phyloP scores from a whole-genome alignment of 2,113 vertebrate genomes.

The Egretta garzetta region DNA sequence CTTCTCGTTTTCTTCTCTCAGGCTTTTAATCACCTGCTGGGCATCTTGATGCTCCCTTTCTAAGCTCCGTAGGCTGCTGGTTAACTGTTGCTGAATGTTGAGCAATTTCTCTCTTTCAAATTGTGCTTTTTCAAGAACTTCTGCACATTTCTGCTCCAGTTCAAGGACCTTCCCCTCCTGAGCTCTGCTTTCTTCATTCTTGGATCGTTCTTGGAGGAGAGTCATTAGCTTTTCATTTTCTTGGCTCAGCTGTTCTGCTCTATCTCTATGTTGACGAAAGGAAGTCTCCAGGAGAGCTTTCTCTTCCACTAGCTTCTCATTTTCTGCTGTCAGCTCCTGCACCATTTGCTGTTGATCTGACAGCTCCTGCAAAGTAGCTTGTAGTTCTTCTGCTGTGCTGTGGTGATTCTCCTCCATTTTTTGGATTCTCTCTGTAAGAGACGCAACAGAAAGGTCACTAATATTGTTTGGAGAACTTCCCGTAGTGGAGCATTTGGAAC shows the following conservation, averaged over 20 bases:
- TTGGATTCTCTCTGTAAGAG: constrained; percentile 89
- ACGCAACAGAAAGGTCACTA: constrained; percentile 84
- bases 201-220: constrained; percentile 83
- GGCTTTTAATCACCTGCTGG: constrained; percentile 73
- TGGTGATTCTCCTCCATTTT: constrained; percentile 97
- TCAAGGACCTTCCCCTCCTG: constrained; percentile 79
- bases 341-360: constrained; percentile 95
- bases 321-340: constrained; percentile 92
- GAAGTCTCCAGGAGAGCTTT: constrained; percentile 90
- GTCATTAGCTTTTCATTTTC: constrained; percentile 87
- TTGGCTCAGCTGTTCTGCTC: constrained; percentile 86
- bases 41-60: constrained; percentile 91
- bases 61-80: constrained; percentile 85
- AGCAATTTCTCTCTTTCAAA: constrained; percentile 95
- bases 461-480: constrained; percentile 73
- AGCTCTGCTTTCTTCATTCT: constrained; percentile 79
- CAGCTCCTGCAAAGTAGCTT: constrained; percentile 94
- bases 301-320: constrained; percentile 90
- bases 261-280: constrained; percentile 89
- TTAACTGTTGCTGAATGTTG: constrained; percentile 94
- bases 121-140: constrained; percentile 87
- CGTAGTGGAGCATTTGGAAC: constrained; percentile 65
- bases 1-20: constrained; percentile 84
- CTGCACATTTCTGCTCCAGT: constrained; percentile 86
- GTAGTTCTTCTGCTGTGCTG: constrained; percentile 92